Base-by-base conservation (phyloP, 2,888 invertebrate species). In the Pterobdella sp. region DNA sequence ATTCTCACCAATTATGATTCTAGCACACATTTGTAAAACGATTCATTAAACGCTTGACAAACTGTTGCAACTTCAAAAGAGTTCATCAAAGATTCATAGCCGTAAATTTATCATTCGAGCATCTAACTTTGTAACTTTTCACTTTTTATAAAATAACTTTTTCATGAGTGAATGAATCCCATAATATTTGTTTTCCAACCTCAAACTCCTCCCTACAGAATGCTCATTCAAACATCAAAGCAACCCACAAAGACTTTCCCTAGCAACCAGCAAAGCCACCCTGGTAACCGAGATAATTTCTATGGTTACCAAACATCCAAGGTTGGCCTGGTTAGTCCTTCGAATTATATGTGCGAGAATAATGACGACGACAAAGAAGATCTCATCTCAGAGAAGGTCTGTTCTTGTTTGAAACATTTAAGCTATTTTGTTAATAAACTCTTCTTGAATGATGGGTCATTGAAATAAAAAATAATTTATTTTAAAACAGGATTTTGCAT, bases 311-410 rank as follows among this genome's bases (percentile, higher is more conserved):
- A 31, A n/a, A 52, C 56, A 18, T 32, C 70, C 26, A 56, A 70
- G 29, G 31, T 56, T n/a, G 70, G 52, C 56, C n/a, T 70, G 32
- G 18, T n/a, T 31, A 70, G 70, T 32, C 52, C 34, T 70, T 70
- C 70, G 26, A 70, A 56, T 70, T 70, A 31, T 56, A 52, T 42
- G 31, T 49, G 42, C 31, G 70, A 70, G 32, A 56, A 70, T 1
- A 56, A 31, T 63, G 63, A 63, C n/a, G 63, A 63, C n/a, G 63
- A 36, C 26, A 68, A 29, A 29, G 68, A 68, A 4, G 42, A 7
- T 14, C 42, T 68, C 4, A 35, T 31, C n/a, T 22, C 10, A 56
- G 70, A 70, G n/a, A 49, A 56, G 32, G 70, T 70, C 22, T 31
- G 32, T 31, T 49, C 10, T 36, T 42, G 49, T 42, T 42, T 42